These are phyloP conservation scores for Phylloscopus trochiloides DNA, from an alignment of 2,113 vertebrate genomes.

Conservation along the genomic window DNA sequence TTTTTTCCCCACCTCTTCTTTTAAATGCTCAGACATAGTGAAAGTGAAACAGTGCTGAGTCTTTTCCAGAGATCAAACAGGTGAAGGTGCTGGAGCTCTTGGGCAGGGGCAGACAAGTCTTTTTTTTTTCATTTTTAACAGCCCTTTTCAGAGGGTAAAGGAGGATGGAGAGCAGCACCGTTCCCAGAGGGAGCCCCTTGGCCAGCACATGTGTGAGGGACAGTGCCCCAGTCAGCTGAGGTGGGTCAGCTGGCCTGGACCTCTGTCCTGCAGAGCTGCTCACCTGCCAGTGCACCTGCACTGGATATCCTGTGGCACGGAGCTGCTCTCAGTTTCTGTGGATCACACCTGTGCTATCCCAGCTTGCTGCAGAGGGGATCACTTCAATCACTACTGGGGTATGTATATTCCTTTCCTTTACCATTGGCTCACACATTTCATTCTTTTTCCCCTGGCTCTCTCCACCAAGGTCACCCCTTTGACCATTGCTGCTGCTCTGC, in stretches of 20 bases:
- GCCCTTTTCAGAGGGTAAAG: background rate
- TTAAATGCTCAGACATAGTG: background rate
- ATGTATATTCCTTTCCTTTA: background rate
- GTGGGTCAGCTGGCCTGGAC: rapidly evolving
- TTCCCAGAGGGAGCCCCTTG: rapidly evolving
- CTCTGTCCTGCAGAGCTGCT: background rate
- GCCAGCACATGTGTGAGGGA: rapidly evolving
- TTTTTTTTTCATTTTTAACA: background rate
- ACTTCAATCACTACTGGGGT: rapidly evolving
- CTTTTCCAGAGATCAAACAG: background rate
- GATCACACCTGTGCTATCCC: background rate
- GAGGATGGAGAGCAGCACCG: background rate
- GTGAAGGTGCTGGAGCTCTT: background rate
- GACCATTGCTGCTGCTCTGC: rapidly evolving
- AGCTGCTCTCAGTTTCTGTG: background rate
- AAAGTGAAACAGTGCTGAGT: background rate
- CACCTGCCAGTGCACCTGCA: too few species aligned
- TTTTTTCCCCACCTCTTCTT: background rate
- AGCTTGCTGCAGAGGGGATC: rapidly evolving
- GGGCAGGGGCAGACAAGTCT: background rate
- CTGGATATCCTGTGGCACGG: rapidly evolving
- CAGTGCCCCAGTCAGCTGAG: background rate
- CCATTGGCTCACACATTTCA: background rate
- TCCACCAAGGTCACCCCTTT: background rate
- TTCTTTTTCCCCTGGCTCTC: background rate